These are phyloP conservation scores for Paelopatides confundens DNA, from an alignment of 53 echinoderm and acorn worm genomes.

Conservation along the genomic window DNA sequence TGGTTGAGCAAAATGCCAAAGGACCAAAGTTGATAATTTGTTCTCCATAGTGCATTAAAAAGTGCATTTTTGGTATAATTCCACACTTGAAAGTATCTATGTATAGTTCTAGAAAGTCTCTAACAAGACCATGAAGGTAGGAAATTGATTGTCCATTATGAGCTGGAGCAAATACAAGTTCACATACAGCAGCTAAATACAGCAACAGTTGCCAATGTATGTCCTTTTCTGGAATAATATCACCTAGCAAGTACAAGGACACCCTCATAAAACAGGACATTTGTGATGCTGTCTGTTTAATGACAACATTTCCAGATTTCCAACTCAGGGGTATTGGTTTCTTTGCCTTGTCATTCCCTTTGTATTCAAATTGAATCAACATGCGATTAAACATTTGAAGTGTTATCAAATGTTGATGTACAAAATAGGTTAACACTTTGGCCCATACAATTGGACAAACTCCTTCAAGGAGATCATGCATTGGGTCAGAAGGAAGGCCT, in stretches of 20 bases:
- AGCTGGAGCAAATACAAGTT: slow-evolving; percentile 22
- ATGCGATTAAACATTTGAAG: not conserved
- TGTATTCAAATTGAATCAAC: not conserved
- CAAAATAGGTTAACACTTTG: slow-evolving; percentile 16
- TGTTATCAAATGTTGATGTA: not conserved
- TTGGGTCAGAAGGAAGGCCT: slow-evolving; percentile 58
- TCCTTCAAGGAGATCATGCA: slow-evolving; percentile 57
- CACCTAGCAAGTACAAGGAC: not conserved
- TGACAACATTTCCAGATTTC: not conserved
- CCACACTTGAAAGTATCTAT: slow-evolving; percentile 19
- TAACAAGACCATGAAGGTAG: slow-evolving; percentile 12
- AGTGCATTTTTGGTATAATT: slow-evolving; percentile 52
- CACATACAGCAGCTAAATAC: not conserved
- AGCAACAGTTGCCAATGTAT: slow-evolving; percentile 32
- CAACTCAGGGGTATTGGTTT: not conserved
- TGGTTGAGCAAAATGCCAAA: slow-evolving; percentile 14
- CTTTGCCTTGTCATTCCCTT: slow-evolving; percentile 9
- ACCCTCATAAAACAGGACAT: slow-evolving; percentile 28
- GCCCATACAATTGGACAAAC: slow-evolving; percentile 13
- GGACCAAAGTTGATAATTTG: slow-evolving; percentile 54
- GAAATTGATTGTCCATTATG: slow-evolving; percentile 22
- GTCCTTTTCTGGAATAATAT: not conserved
- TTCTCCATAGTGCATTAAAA: slow-evolving; percentile 43
- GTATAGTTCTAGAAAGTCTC: slow-evolving; percentile 43
- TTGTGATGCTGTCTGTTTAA: slow-evolving; percentile 17